Conservation (phyloP, 2,797 vertebrate genomes). For the Pelodytes ibericus region DNA sequence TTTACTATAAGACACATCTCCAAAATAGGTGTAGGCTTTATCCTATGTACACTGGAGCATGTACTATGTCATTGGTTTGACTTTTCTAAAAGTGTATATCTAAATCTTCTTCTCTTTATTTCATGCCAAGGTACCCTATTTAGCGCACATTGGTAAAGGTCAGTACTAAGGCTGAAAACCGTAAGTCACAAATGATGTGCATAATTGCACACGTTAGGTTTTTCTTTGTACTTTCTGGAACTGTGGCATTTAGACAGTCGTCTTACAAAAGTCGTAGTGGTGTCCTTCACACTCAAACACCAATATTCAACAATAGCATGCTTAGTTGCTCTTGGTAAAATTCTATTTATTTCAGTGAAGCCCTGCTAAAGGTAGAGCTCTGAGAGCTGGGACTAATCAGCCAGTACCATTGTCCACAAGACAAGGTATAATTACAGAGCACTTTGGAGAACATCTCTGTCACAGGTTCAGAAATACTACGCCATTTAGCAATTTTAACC, state of each 20-base stretch:
- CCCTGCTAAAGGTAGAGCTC: conserved; percentile 38
- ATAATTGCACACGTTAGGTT: conserved; percentile 33
- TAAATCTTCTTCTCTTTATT: neutral
- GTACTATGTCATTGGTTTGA: neutral
- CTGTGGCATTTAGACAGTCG: conserved; percentile 11
- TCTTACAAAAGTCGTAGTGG: conserved; percentile 16
- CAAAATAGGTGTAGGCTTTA: neutral
- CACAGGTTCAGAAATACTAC: conserved; percentile 55
- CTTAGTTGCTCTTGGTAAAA: conserved; percentile 40
- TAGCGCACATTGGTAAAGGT: conserved; percentile 6
- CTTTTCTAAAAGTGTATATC: neutral
- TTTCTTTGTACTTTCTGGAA: conserved; percentile 10
- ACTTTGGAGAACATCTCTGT: conserved; percentile 56
- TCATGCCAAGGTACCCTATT: neutral
- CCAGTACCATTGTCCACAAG: conserved; percentile 48
- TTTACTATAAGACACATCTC: no score
- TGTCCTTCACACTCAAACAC: conserved; percentile 51
- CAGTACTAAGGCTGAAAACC: conserved; percentile 1
- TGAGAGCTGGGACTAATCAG: conserved; percentile 51
- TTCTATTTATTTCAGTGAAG: conserved; percentile 30
- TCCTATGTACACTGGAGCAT: neutral
- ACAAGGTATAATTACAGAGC: conserved; percentile 62
- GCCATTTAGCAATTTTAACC: conserved; percentile 57
- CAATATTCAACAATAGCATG: conserved; percentile 30
- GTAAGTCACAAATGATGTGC: conserved; percentile 8